phyloP scores from a whole-genome alignment of 2,113 vertebrate species.

The Benitochromis conjunctus region DNA sequence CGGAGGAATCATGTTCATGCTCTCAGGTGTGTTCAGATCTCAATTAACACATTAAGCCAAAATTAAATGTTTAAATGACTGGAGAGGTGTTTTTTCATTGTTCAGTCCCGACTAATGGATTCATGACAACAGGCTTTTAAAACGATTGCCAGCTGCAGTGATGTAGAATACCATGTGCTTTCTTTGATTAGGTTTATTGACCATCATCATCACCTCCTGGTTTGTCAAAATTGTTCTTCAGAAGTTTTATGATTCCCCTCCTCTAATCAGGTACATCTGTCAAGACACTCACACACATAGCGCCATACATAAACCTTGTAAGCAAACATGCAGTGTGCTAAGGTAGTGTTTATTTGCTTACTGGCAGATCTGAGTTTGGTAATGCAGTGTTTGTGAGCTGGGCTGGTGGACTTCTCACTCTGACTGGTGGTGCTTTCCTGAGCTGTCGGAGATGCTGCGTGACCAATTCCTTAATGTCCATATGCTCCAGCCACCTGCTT shows the following conservation, averaged over 20 bases:
- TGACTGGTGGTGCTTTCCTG: constrained; percentile 82
- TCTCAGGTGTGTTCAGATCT: constrained; percentile 75
- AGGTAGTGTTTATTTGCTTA: not conserved
- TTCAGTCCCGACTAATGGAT: rapidly evolving
- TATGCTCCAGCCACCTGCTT: constrained; percentile 67
- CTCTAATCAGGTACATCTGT: constrained; percentile 16
- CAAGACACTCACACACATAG: not conserved
- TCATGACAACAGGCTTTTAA: not conserved
- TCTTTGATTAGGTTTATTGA: constrained; percentile 75
- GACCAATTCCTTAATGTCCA: constrained; percentile 53
- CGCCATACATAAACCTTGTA: not conserved
- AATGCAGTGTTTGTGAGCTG: constrained; percentile 86
- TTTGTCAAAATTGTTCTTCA: constrained; percentile 77
- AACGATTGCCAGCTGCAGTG: not conserved
- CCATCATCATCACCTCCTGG: constrained; percentile 84
- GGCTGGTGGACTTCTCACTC: constrained; percentile 78
- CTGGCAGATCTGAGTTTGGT: constrained; percentile 84
- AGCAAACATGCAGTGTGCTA: not conserved
- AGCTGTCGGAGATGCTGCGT: constrained; percentile 75
- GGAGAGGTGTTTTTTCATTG: not conserved
- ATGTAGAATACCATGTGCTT: not conserved
- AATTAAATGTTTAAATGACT: not conserved
- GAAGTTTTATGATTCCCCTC: not conserved
- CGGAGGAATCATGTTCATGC: constrained; percentile 80
- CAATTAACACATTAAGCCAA: not conserved